Conservation (phyloP, 2,113 vertebrate genomes). For the Sapajus apella region DNA sequence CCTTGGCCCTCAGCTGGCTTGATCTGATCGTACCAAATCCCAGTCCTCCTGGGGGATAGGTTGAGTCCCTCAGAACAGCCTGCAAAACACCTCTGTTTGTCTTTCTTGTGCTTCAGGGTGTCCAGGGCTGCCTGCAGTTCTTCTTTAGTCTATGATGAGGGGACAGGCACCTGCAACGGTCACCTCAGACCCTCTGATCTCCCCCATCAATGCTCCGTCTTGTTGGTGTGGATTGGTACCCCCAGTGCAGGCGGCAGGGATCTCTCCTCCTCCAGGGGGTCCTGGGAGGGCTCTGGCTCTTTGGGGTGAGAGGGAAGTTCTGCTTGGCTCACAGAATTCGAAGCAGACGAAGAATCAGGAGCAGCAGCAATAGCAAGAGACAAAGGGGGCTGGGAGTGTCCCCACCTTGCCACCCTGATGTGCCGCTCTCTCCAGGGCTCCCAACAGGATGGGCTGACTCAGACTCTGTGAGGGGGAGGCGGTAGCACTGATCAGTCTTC, state of each 20-base stretch:
- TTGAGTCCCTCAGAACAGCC: not conserved
- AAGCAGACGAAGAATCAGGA: conserved; percentile 74
- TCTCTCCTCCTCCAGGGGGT: not conserved
- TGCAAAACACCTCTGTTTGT: not conserved
- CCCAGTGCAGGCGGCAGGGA: not conserved
- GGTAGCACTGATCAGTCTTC: not conserved
- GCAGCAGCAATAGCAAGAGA: conserved; percentile 72
- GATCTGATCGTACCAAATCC: not conserved
- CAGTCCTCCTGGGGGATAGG: not conserved
- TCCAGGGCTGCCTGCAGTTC: not conserved
- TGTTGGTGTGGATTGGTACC: not conserved
- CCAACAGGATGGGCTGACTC: conserved; percentile 72
- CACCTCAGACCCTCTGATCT: conserved; percentile 23
- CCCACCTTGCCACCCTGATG: conserved; percentile 62
- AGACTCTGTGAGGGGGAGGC: conserved; percentile 42
- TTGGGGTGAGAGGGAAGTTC: conserved; percentile 10
- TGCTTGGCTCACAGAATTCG: conserved; percentile 64
- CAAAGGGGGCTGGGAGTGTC: conserved; percentile 69
- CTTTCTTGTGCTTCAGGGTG: not conserved
- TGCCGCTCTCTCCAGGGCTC: conserved; percentile 75
- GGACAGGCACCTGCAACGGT: not conserved
- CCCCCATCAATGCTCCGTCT: not conserved
- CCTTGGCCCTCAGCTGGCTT: not conserved
- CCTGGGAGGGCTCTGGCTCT: not conserved
- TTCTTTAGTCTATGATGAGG: conserved; percentile 10